phyloP scores from a whole-genome alignment of 2,888 invertebrate genomes.

The Biston stratarius region DNA sequence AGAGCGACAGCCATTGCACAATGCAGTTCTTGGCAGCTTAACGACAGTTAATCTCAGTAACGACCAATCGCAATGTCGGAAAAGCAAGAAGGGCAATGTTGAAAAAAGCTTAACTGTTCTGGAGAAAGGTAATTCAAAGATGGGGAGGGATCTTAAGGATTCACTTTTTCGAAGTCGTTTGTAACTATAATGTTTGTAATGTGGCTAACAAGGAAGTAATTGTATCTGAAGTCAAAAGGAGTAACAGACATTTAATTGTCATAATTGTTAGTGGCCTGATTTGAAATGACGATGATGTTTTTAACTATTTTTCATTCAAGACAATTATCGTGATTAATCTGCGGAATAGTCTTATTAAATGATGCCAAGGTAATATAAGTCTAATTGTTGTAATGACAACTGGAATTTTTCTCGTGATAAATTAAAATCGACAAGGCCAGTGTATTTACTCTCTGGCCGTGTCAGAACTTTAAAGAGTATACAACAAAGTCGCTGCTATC shows the following conservation, averaged over 20 bases:
- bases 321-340: constrained; percentile 43
- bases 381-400: constrained; percentile 22
- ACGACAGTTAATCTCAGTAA: constrained; percentile 52
- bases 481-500: no score
- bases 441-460: not conserved
- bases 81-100: constrained; percentile 33
- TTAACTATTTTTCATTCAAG: constrained; percentile 43
- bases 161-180: constrained; percentile 2
- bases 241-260: constrained; percentile 32
- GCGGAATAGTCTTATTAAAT: constrained; percentile 30
- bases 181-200: constrained; percentile 13
- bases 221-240: constrained; percentile 9
- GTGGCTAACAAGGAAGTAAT: constrained; percentile 12
- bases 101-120: constrained; percentile 10
- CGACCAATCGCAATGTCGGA: constrained; percentile 43
- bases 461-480: not conserved
- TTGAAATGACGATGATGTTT: constrained; percentile 19
- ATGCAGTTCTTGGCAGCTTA: constrained; percentile 50
- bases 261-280: constrained; percentile 37
- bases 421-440: not conserved
- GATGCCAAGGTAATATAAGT: constrained; percentile 33
- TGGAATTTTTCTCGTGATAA: constrained; percentile 11
- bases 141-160: not conserved
- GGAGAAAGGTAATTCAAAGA: not conserved
- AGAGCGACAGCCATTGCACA: constrained; percentile 52